Evolutionary conservation across 2,113 vertebrate genomes (phyloP), one percentile per base, ranked within the genome.

Genomic region (Thymallus thymallus): DNA sequence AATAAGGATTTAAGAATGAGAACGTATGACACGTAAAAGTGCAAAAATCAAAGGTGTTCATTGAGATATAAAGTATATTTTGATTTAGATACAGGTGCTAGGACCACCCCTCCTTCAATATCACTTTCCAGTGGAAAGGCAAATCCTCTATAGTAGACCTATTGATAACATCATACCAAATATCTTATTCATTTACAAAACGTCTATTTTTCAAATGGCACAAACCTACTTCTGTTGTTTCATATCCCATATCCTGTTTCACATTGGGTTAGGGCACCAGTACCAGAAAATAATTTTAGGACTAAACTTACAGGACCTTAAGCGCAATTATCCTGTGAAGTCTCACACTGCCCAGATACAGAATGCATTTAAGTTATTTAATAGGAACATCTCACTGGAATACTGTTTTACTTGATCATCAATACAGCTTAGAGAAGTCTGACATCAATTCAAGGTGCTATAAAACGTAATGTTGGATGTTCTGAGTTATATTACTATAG

Each of bases 101-200:
- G 16, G 81, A 78, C 90, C 91, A 90, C 90, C 87, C 78, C 10
- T 41, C 35, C 35, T 71, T 91, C 87, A 85, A 89, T 93, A 91
- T 93, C 93, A 94, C 92, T 94, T 90, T 90, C 91, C 91, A 79
- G 79, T 80, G 45, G 76, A 70, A 80, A 72, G 58, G 80, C 56
- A 71, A 32, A 73, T 60, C 69, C 66, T 30, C 26, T 66, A 20
- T 14, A 16, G 48, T 51, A 51, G 48, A 2, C 48, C 48, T 51
- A 45, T 7, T 64, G 61, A 77, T 73, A 41, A 41, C 20, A n/a
- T 16, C 30, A 41, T 41, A 12, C 35, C 35, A 41, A 41, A 41
- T 12, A 41, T 7, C 35, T 10, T 41, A 41, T 41, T 41, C 7
- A 41, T 10, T 41, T 41, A 41, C 9, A 41, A 41, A 10, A 1